Conservation (phyloP, 2,888 invertebrate species). For the Eueremaeus valkanovi region DNA sequence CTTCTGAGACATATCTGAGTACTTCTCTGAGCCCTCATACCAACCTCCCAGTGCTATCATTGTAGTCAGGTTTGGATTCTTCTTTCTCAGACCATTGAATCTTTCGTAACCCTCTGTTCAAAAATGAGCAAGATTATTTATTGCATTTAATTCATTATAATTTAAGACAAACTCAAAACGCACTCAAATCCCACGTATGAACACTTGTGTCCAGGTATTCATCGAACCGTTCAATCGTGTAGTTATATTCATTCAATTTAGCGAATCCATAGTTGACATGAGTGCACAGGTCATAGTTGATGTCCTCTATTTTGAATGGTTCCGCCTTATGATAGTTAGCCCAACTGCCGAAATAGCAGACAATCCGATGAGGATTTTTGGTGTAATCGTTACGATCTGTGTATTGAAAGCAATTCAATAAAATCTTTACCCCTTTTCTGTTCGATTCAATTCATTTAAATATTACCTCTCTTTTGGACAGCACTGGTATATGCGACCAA, state of each 20-base stretch:
- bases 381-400: no score
- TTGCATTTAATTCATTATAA: slow-evolving; percentile 47
- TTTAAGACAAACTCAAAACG: no score
- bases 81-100: slow-evolving; percentile 68
- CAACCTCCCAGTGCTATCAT: slow-evolving; percentile 76
- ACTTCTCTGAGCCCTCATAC: slow-evolving; percentile 53
- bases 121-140: slow-evolving; percentile 62
- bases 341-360: slow-evolving; percentile 49
- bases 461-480: no score
- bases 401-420: no score
- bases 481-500: no score
- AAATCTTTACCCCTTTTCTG: no score
- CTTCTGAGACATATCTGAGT: slow-evolving; percentile 53
- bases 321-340: slow-evolving; percentile 47
- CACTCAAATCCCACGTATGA: no score
- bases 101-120: slow-evolving; percentile 74
- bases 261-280: slow-evolving; percentile 48
- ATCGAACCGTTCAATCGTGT: slow-evolving; percentile 45
- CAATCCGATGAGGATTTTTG: no score
- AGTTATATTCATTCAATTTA: slow-evolving; percentile 46
- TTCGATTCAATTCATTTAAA: no score
- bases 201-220: slow-evolving; percentile 44
- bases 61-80: slow-evolving; percentile 69
- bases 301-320: slow-evolving; percentile 47
- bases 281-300: slow-evolving; percentile 46